Percentiles rank a stretch among this genome's conserved stretches.
phyloP scores from a whole-genome alignment of 2,888 invertebrate genomes.

The Camponotus fellah region DNA sequence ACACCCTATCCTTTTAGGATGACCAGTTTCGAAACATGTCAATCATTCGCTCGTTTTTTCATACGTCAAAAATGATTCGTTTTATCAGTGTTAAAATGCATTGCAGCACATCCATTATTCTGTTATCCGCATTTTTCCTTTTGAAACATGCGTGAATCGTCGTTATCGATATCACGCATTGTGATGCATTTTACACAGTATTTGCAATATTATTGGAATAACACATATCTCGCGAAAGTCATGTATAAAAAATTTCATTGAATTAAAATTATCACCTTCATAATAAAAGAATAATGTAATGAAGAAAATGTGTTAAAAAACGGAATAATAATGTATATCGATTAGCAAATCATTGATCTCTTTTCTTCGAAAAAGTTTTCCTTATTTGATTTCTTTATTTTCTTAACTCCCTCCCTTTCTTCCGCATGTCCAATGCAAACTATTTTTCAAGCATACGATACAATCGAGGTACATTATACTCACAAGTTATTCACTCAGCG shows the following conservation, averaged over 20 bases:
- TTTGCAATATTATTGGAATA: slow-evolving; percentile 13
- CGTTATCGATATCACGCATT: slow-evolving; percentile 36
- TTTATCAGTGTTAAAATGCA: slow-evolving; percentile 27
- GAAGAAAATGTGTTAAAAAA: not conserved
- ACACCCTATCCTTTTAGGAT: not conserved
- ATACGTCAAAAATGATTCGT: slow-evolving; percentile 23
- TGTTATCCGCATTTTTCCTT: slow-evolving; percentile 33
- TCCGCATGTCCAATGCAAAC: not conserved
- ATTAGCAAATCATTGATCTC: not conserved
- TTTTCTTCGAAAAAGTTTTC: not conserved
- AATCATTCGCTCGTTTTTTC: slow-evolving; percentile 17
- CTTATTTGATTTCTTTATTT: slow-evolving; percentile 5
- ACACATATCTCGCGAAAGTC: not conserved
- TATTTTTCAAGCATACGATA: not conserved
- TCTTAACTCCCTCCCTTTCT: not conserved
- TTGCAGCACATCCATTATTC: slow-evolving; percentile 3
- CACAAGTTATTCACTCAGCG: not conserved
- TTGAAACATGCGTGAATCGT: slow-evolving; percentile 5
- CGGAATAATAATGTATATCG: not conserved
- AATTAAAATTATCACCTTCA: not conserved
- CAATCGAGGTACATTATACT: slow-evolving; percentile 10
- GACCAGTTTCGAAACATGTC: slow-evolving; percentile 3
- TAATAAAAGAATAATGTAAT: not conserved
- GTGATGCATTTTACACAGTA: not conserved
- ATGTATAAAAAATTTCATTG: not conserved